phyloP scores from a whole-genome alignment of 1,140 invertebrate species.

The Asbolus verrucosus region DNA sequence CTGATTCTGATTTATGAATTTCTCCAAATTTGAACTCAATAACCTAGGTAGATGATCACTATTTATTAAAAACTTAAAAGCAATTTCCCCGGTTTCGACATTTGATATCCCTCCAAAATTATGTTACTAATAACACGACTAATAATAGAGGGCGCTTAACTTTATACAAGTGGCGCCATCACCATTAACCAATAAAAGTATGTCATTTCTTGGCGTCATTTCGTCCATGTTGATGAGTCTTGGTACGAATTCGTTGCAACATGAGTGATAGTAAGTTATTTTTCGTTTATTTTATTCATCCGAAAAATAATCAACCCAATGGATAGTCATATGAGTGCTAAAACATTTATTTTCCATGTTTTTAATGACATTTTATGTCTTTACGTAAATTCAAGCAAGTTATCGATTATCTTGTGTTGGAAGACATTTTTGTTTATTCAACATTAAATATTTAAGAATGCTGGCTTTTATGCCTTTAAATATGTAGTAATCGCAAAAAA shows the following conservation, averaged over 20 bases:
- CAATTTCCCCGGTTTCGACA: neutral
- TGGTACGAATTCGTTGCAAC: no score
- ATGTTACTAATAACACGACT: no score
- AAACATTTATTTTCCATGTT: neutral
- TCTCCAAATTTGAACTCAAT: no score
- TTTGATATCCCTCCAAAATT: no score
- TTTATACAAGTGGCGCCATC: no score
- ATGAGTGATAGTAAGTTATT: constrained; percentile 36
- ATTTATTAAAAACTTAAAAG: neutral
- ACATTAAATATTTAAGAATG: no score
- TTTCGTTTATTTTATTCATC: neutral
- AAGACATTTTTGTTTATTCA: neutral
- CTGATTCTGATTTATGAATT: no score
- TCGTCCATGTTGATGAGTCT: neutral
- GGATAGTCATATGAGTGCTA: neutral
- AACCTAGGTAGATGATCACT: no score
- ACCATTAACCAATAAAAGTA: no score
- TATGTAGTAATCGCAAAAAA: no score
- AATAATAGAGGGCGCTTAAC: neutral
- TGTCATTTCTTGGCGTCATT: neutral
- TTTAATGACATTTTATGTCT: neutral
- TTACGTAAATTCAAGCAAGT: neutral
- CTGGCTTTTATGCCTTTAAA: no score
- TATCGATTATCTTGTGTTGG: neutral
- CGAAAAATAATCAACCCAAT: neutral